Percentiles rank a stretch among this genome's conserved stretches.
Conservation (phyloP, 1,140 invertebrate genomes). For the Drosophila burlai region DNA sequence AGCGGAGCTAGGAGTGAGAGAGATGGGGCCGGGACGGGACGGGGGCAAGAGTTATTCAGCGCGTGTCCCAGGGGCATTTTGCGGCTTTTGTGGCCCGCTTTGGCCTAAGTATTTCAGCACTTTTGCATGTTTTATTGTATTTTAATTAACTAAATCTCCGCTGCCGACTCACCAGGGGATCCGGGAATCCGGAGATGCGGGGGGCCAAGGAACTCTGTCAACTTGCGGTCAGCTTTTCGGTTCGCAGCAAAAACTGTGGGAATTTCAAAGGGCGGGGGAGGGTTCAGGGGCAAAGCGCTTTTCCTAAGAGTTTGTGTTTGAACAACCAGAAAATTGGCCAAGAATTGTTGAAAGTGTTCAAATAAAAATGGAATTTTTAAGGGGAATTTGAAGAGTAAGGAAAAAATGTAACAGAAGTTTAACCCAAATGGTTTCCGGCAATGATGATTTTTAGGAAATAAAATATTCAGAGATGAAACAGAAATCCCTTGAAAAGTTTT, state of each 20-base stretch:
- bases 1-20: background rate
- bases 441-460: background rate
- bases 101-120: conserved; percentile 46
- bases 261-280: background rate
- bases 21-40: background rate
- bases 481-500: background rate
- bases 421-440: background rate
- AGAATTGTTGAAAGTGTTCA: conserved; percentile 24
- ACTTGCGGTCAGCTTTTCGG: conserved; percentile 32
- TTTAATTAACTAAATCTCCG: conserved; percentile 77
- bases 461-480: background rate
- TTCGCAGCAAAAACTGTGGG: conserved; percentile 28
- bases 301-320: conserved; percentile 9
- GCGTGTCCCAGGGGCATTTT: conserved; percentile 38
- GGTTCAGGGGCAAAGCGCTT: background rate
- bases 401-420: background rate
- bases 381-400: background rate
- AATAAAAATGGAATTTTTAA: conserved; percentile 14
- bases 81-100: conserved; percentile 39
- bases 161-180: background rate
- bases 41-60: conserved; percentile 7
- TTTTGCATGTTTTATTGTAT: conserved; percentile 80
- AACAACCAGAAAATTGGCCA: conserved; percentile 19
- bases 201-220: conserved; percentile 40
- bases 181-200: too few relatives aligned